phyloP scores from a whole-genome alignment of 2,113 vertebrate genomes.

The Nipponia nippon region DNA sequence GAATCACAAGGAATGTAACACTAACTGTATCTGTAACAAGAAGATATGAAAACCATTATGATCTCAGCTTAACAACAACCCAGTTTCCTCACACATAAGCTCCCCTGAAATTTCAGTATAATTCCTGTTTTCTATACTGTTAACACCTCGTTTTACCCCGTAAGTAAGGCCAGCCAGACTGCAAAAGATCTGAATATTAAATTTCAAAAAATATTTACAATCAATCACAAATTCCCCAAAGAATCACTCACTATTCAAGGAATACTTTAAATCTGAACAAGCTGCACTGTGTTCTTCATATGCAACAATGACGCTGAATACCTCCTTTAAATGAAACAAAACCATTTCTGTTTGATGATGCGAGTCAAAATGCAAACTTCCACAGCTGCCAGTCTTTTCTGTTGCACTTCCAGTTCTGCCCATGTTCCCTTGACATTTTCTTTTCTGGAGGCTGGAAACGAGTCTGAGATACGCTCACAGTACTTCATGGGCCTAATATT shows the following conservation, averaged over 20 bases:
- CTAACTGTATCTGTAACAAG: background rate
- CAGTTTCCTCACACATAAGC: background rate
- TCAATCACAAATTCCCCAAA: background rate
- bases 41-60: background rate
- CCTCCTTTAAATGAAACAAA: background rate
- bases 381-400: background rate
- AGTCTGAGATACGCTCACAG: background rate
- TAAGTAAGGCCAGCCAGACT: background rate
- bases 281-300: background rate
- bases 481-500: background rate
- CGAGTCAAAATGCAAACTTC: background rate
- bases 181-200: background rate
- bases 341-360: background rate
- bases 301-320: background rate
- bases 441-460: background rate
- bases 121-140: too few species aligned
- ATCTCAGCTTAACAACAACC: background rate
- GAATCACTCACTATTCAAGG: background rate
- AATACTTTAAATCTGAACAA: background rate
- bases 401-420: background rate
- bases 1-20: background rate
- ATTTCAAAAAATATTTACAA: background rate
- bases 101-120: background rate
- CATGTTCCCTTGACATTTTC: background rate
- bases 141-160: background rate